Base-by-base conservation (phyloP, 1,140 invertebrate genomes). In the Megalonaias nervosa region DNA sequence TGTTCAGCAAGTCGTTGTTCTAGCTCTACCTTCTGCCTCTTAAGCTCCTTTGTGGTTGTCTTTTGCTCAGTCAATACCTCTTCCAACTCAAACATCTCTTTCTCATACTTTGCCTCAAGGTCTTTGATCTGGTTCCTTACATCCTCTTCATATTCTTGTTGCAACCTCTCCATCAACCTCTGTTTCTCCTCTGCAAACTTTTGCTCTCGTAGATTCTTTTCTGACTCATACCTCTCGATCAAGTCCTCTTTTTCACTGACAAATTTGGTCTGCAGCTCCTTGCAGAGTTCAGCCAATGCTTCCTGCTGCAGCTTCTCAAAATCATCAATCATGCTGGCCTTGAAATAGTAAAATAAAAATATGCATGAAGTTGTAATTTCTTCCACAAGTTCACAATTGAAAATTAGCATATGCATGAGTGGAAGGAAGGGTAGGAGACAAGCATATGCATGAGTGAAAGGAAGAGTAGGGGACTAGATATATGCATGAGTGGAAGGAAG, bases 171-270 rank as follows among this genome's bases (percentile, higher is more conserved):
- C 67, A 57, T 71, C 12, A 84, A 59, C 21, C 67, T 60, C 13
- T 75, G 31, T 61, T 68, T 78, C 31, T 83, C 75, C 23, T 82
- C 77, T 23, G 38, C 59, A 71, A 74, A 67, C 56, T 78, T 78
- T 16, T 83, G 72, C 23, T 80, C 62, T 15, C 77, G 61, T 58
- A 79, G 70, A 61, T 85, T 85, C 60, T 78, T 81, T 71, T 81
- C 77, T 9, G 81, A 75, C 68, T 80, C 81, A 56, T 81, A 70
- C 80, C 76, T 79, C 60, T 79, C 64, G 48, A 85, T 65, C 16
- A 85, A 70, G 23, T 81, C 84, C 61, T 85, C 82, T 31, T 82
- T 85, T 67, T 85, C 82, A 59, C 79, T 38, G 9, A 73, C 80
- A 73, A 85, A 85, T 55, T 74, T 71, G 15, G 72, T 82, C 71